phyloP scores from a whole-genome alignment of 2,113 vertebrate species.

The Xiphophorus maculatus region DNA sequence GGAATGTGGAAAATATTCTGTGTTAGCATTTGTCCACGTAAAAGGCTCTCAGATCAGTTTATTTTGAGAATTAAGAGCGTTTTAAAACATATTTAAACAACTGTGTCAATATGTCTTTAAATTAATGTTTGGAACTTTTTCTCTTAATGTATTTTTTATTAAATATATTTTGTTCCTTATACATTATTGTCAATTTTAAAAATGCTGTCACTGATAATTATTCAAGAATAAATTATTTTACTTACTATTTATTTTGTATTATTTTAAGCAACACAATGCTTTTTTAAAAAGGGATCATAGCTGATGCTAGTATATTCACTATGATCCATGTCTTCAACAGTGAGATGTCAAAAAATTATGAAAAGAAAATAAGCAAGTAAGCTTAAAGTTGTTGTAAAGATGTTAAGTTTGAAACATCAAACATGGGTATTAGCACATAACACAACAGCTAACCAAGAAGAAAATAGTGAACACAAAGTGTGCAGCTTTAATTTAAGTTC shows the following conservation, averaged over 20 bases:
- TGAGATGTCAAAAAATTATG: neutral
- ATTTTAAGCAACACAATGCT: neutral
- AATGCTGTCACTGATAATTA: neutral
- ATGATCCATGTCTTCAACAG: neutral
- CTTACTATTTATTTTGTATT: neutral
- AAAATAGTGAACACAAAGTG: no score
- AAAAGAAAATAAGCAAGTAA: neutral
- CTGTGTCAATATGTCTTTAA: neutral
- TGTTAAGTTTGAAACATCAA: no score
- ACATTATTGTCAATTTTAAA: conserved; percentile 1
- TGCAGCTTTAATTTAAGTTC: no score
- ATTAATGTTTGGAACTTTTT: neutral
- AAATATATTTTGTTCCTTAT: conserved; percentile 31
- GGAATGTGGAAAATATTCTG: neutral
- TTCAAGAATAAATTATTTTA: neutral
- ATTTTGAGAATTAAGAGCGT: neutral
- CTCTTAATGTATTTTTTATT: neutral
- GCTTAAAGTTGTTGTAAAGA: no score
- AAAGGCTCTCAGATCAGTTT: neutral
- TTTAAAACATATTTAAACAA: neutral
- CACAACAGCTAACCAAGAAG: neutral
- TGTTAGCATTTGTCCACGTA: neutral
- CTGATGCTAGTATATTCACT: neutral
- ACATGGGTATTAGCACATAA: neutral
- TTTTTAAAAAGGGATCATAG: neutral